Evolutionary conservation across 1,140 invertebrate genomes (phyloP), one percentile per base, ranked within the genome.

Genomic region (Drosophila baimaii): DNA sequence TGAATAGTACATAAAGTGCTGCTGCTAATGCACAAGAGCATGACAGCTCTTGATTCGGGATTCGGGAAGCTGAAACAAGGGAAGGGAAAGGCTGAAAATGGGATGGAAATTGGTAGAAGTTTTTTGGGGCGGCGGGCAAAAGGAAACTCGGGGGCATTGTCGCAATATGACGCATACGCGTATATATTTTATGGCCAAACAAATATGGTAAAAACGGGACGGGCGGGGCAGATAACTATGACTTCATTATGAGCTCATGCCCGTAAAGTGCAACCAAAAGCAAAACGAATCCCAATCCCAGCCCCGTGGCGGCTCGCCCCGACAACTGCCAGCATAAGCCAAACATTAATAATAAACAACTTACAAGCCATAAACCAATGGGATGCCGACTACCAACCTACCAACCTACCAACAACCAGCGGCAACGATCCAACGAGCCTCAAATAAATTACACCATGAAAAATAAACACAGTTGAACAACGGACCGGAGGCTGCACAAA

Each of bases 301-400:
- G 25, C 61, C 59, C 52, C 62, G 35, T 29, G 54, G 59, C 39
- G 59, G 52, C 59, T 51, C 17, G 23, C 27, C 29, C 69, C 44
- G 57, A 51, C 57, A 80, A 74, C 68, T 73, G 57, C 64, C 81
- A 80, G 65, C 81, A 81, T 81, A 80, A 85, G 81, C 81, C 81
- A 85, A 85, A 81, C 81, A 85, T 85, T 85, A 85, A 85, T 85
- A 85, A 85, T 85, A 85, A 85, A 85, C 82, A 86, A 86, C 82
- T 86, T 86, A 86, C 82, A 81, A 81, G 82, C 78, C 82, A 86
- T 86, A 86, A 86, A 86, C 82, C 82, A 86, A 86, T 86, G 82
- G 79, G 82, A 86, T 75, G 62, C 79, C 71, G 63, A 61, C 47
- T 51, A 57, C 55, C 75, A 77, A 51, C n/a, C n/a, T n/a, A n/a